These are phyloP conservation scores for Lasaia peninsularis DNA, from an alignment of 1,140 invertebrate species.

Conservation along the genomic window DNA sequence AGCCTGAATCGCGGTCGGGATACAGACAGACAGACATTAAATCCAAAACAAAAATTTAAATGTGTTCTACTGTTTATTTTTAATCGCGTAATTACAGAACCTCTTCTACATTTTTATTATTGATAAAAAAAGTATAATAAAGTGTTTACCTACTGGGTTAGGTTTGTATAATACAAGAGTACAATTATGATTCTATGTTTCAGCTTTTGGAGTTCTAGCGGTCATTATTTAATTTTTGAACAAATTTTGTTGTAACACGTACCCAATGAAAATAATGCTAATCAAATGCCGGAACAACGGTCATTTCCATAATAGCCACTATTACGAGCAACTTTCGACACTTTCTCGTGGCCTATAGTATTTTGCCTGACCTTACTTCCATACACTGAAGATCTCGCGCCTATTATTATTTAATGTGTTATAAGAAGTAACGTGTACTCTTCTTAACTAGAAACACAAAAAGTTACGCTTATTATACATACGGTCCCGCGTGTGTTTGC, in stretches of 20 bases:
- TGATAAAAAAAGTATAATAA: no score
- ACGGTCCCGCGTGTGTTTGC: no score
- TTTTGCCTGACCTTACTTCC: conserved; percentile 10
- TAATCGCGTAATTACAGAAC: no score
- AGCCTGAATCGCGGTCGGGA: no score
- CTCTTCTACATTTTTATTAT: no score
- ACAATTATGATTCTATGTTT: no score
- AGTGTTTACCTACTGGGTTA: no score
- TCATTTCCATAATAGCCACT: conserved; percentile 1
- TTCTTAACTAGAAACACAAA: neutral
- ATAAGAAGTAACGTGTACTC: neutral
- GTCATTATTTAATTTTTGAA: neutral
- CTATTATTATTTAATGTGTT: conserved; percentile 2
- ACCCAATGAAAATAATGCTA: neutral
- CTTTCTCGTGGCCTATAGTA: conserved; percentile 30
- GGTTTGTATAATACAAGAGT: no score
- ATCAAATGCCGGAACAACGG: conserved; percentile 3
- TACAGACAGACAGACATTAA: no score
- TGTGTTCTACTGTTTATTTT: no score
- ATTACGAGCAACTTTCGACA: conserved; percentile 19
- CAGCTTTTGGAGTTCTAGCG: neutral
- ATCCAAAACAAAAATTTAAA: no score
- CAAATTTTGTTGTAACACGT: neutral
- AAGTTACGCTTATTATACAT: no score
- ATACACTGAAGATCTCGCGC: conserved; percentile 6